Conservation (phyloP, 2,888 invertebrate species). For the Aporophyla nigra region DNA sequence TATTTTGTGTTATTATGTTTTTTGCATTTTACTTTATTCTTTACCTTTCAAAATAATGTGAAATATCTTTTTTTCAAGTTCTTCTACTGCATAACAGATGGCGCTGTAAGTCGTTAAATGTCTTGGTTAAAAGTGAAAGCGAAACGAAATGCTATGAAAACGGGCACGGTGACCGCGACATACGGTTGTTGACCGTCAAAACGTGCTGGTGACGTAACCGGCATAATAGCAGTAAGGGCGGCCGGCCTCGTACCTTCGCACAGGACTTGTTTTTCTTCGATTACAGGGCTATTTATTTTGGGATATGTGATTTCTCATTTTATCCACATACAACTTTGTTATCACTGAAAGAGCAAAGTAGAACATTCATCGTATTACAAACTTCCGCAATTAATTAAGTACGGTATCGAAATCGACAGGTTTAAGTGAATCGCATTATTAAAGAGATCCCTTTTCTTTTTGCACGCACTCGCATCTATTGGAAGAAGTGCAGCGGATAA, state of each 20-base stretch:
- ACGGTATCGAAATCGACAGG: not conserved
- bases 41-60: not conserved
- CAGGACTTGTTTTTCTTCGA: conserved; percentile 52
- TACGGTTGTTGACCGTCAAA: conserved; percentile 89
- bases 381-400: not conserved
- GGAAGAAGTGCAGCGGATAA: not conserved
- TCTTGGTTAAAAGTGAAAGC: conserved; percentile 83
- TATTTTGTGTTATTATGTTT: not conserved
- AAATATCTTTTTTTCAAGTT: conserved; percentile 15
- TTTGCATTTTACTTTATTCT: not conserved
- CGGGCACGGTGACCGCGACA: conserved; percentile 81
- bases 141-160: conserved; percentile 73
- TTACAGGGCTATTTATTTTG: conserved; percentile 50
- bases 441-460: not conserved
- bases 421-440: not conserved
- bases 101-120: conserved; percentile 35
- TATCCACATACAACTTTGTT: not conserved
- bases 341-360: not conserved
- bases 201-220: conserved; percentile 79
- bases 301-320: conserved; percentile 21
- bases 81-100: conserved; percentile 58
- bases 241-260: conserved; percentile 55
- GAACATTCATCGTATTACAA: not conserved
- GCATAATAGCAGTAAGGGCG: conserved; percentile 66
- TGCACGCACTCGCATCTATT: not conserved